Evolutionary conservation across 2,797 vertebrate species (phyloP).

Genomic region (Tapirus indicus): DNA sequence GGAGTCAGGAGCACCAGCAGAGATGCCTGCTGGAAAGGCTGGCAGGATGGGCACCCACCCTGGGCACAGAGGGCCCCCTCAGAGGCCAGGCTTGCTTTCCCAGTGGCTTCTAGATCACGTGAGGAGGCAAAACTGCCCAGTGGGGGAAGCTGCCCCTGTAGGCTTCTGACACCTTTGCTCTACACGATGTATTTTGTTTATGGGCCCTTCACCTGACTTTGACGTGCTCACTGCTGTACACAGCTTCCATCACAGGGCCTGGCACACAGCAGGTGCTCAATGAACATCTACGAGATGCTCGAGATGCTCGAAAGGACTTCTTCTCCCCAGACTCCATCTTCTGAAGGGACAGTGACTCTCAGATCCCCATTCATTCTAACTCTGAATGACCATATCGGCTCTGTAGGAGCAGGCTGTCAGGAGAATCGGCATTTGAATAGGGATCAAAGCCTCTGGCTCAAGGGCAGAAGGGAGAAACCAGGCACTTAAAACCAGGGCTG

Average conservation of each 20-base stretch:
- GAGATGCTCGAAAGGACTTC: neutral
- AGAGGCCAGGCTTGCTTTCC: neutral
- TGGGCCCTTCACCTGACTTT: neutral
- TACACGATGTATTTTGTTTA: neutral
- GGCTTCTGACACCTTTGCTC: neutral
- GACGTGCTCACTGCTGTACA: neutral
- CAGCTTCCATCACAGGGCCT: neutral
- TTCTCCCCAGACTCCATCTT: neutral
- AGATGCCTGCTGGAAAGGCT: conserved; percentile 21
- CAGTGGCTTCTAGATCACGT: neutral
- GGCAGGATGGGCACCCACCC: neutral
- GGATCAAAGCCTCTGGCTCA: conserved; percentile 6
- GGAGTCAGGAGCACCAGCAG: neutral
- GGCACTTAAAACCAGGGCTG: neutral
- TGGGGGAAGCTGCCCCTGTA: neutral
- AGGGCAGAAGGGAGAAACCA: neutral
- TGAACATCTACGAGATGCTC: neutral
- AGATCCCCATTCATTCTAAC: neutral
- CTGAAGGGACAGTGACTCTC: neutral
- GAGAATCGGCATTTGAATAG: neutral
- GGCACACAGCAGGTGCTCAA: neutral
- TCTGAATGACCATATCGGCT: neutral
- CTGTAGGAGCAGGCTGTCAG: neutral
- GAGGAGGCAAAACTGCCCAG: neutral
- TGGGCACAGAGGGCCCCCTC: neutral